phyloP scores from a whole-genome alignment of 1,140 invertebrate species.

The Nomia melanderi region DNA sequence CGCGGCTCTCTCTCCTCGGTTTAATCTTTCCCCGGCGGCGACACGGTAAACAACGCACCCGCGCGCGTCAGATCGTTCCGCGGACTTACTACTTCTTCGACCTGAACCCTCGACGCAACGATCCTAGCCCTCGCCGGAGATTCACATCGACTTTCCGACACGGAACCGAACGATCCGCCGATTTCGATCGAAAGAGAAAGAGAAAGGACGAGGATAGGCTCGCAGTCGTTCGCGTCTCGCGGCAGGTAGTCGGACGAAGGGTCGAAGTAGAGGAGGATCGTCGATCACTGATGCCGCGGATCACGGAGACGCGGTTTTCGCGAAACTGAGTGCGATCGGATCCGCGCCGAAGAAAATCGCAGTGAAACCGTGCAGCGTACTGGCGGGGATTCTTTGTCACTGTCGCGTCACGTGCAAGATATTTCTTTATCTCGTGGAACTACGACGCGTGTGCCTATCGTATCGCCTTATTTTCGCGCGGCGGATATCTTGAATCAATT shows the following conservation, averaged over 20 bases:
- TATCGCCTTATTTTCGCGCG: conserved; percentile 41
- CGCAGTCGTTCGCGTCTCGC: too few relatives aligned
- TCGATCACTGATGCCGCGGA: background rate
- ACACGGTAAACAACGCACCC: background rate
- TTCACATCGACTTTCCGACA: background rate
- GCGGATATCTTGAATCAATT: conserved; percentile 47
- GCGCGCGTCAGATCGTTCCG: background rate
- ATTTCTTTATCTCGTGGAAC: conserved; percentile 34
- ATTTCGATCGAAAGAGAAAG: background rate
- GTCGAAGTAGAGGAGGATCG: background rate
- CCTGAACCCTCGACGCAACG: too few relatives aligned
- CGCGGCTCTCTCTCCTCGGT: background rate
- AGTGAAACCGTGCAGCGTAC: background rate
- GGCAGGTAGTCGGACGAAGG: background rate
- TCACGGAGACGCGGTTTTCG: background rate
- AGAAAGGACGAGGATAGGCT: too few relatives aligned
- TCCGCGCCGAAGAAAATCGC: background rate
- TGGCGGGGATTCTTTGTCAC: conserved; percentile 43
- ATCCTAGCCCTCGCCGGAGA: too few relatives aligned
- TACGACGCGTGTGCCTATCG: background rate
- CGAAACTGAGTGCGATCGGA: conserved; percentile 5
- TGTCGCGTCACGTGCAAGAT: conserved; percentile 40
- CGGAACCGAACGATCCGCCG: background rate
- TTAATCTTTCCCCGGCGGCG: background rate
- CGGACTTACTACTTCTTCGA: too few relatives aligned